Evolutionary conservation across 2,797 vertebrate genomes (phyloP), one percentile per base, ranked within the genome.

Genomic region (Rhinogobio ventralis): DNA sequence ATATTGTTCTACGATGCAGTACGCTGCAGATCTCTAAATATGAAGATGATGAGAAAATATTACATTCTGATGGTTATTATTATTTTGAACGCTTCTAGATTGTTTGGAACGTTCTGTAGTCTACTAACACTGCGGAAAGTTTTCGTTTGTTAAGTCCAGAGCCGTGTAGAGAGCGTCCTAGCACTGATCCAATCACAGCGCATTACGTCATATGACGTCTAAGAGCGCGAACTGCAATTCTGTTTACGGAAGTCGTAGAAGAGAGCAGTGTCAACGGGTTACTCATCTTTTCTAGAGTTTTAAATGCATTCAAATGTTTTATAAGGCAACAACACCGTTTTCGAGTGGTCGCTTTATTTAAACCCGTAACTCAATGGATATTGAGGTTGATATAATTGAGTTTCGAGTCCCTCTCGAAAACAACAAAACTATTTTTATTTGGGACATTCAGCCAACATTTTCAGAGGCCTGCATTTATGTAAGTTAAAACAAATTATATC

Each of bases 361-460:
- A 66, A 74, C 2, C 23, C 17, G 1, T 6, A 42, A 68, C 19
- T 60, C 14, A 49, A 94, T 92, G 92, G 92, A 92, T 7, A 82
- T 83, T 4, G 89, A 93, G 82, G 93, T 92, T 11, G 95, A 95
- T 74, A 30, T 96, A n/a, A 20, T 97, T 25, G 91, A 94, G 39
- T 96, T 97, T 84, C 86, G 81, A 42, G 94, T 96, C 15, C 96
- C 96, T 0, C 7, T 64, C 0, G 95, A 93, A 71, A 91, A 91
- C 60, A 95, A 91, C 8, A 95, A 94, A 85, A 95, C 93, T 0
- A 79, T 97, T 84, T 94, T 96, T 74, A 92, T 97, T 20, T 96
- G 95, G 95, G 92, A 95, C 42, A 92, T 97, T 73, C 85, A 90
- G 28, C 84, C 92, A 0, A n/a, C 2, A 5, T 87, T 85, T 45